Percentiles rank a stretch among this genome's conserved stretches.
These are phyloP conservation scores for Puntigrus tetrazona DNA, from an alignment of 2,113 vertebrate genomes.

Conservation along the genomic window DNA sequence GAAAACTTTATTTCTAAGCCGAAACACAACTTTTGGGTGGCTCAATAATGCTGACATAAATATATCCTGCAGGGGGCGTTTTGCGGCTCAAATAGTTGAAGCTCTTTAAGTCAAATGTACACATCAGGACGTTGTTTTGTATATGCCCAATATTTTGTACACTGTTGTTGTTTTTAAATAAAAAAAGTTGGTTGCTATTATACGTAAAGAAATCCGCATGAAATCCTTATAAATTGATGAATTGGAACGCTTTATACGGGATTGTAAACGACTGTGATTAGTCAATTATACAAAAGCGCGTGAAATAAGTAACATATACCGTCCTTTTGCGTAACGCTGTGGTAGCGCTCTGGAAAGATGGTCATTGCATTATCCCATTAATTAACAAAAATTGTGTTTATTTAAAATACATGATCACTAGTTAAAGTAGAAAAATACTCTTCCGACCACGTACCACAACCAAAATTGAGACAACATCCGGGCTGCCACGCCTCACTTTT, in stretches of 20 bases:
- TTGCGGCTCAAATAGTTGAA: not conserved
- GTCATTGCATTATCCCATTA: not conserved
- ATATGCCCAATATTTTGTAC: too few relatives aligned
- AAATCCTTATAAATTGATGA: not conserved
- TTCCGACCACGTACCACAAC: not conserved
- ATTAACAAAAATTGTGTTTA: not conserved
- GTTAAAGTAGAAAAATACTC: not conserved
- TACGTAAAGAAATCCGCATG: not conserved
- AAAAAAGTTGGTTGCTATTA: not conserved
- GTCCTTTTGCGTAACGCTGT: not conserved
- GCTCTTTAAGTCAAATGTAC: not conserved
- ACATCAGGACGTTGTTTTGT: not conserved
- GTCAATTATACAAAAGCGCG: not conserved
- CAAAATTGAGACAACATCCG: not conserved
- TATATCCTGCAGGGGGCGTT: not conserved
- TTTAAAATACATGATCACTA: not conserved
- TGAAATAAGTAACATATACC: not conserved
- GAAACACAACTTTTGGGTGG: not conserved
- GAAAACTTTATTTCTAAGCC: conserved; percentile 50
- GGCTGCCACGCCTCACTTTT: not conserved
- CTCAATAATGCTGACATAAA: not conserved
- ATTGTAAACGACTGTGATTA: not conserved
- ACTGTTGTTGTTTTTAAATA: too few relatives aligned
- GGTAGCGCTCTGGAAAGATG: not conserved
- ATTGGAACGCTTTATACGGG: not conserved